Evolutionary conservation across 2,797 vertebrate species (phyloP), one percentile per base, ranked within the genome.

Genomic region (Gallinago nigripennis): DNA sequence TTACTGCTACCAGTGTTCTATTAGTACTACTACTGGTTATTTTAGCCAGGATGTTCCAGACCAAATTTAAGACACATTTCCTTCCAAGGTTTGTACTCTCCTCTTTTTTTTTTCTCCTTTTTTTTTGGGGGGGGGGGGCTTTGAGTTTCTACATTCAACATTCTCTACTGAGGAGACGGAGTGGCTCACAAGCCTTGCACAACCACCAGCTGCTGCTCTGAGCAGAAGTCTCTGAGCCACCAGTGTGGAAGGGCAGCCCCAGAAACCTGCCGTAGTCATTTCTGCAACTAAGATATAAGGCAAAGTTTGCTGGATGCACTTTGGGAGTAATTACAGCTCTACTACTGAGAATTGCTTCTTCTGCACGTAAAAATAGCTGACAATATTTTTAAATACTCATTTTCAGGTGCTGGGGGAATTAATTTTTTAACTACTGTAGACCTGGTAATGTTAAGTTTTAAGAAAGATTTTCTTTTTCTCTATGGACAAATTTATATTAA

Each of bases 1-100:
- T 98, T 96, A 99, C 98, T 5, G 98, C 98, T 11, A 98, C 98
- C 95, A 98, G 98, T 1, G 98, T 99, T 78, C 97, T 99, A 86
- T 97, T 99, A 58, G 98, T 97, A 61, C 96, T 99, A 78, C 97
- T 99, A 21, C 95, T 99, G 13, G 98, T 99, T 94, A 98, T 99
- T 96, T 97, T 98, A 86, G 98, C 97, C 94, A 98, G 98, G 94
- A 98, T 98, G 96, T 98, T 98, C 95, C 98, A 98, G 96, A 98
- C 98, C 89, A 98, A 98, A 97, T 98, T 98, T 96, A 99, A 99
- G 97, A 95, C 98, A 45, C 98, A 98, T 94, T 98, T 98, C 45
- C 98, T 98, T 23, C 93, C 98, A 90, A 98, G 98, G 98, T 99
- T 95, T 70, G 98, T 97, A 76, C 27, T 14, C 1, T 12, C 90